A percentile compares a stretch with the other conserved stretches of the same genome.
These are phyloP conservation scores for Herminia tarsipennalis DNA, from an alignment of 2,888 invertebrate species.

Conservation along the genomic window DNA sequence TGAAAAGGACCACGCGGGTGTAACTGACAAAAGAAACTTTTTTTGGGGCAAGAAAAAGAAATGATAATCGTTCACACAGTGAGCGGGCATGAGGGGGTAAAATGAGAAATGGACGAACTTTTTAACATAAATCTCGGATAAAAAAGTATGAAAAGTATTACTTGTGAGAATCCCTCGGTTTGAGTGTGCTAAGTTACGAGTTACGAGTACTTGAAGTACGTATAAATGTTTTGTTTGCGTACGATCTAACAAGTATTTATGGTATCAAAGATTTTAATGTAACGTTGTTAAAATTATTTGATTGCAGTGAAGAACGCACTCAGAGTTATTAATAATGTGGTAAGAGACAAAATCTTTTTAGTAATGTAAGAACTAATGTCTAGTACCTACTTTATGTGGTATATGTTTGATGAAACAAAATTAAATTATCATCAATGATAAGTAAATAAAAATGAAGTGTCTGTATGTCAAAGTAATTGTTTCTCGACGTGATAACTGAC, in stretches of 20 bases:
- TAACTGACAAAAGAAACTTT: slow-evolving; percentile 55
- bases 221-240: slow-evolving; percentile 15
- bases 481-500: no score
- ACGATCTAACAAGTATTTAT: neutral
- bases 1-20: slow-evolving; percentile 46
- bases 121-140: slow-evolving; percentile 80
- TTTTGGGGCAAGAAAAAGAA: slow-evolving; percentile 54
- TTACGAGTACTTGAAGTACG: slow-evolving; percentile 41
- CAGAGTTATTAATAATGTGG: no score
- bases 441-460: no score
- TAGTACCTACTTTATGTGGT: no score
- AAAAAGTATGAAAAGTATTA: slow-evolving; percentile 74
- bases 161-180: slow-evolving; percentile 64
- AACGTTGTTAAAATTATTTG: neutral
- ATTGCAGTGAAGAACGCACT: no score
- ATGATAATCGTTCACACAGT: slow-evolving; percentile 81
- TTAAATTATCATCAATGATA: no score
- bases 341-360: no score
- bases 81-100: slow-evolving; percentile 55
- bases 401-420: no score
- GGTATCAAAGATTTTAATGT: neutral
- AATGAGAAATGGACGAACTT: slow-evolving; percentile 82
- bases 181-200: slow-evolving; percentile 31
- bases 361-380: no score
- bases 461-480: no score